Evolutionary conservation across 2,113 vertebrate species (phyloP).

Genomic region (Myrmecobius fasciatus): DNA sequence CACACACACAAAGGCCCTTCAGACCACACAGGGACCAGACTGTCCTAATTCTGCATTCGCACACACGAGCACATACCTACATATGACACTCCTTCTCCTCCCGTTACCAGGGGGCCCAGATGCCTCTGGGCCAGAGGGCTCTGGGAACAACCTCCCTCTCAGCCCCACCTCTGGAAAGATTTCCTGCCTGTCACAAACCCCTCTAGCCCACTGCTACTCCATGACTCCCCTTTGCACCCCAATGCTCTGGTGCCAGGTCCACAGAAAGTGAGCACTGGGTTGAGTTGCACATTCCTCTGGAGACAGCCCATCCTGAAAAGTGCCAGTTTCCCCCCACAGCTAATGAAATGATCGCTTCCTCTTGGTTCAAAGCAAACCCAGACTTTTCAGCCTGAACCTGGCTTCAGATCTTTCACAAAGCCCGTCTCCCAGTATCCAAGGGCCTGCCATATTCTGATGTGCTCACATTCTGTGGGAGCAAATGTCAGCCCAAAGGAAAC

Average conservation of each 20-base stretch:
- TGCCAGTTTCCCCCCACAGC: constrained; percentile 61
- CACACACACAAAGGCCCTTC: constrained; percentile 92
- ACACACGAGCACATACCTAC: constrained; percentile 81
- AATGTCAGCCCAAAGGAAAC: fast-evolving
- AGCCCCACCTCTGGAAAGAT: background rate
- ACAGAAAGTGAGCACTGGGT: constrained; percentile 15
- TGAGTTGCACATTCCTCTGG: constrained; percentile 41
- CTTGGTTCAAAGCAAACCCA: background rate
- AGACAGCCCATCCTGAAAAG: constrained; percentile 65
- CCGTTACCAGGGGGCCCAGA: constrained; percentile 69
- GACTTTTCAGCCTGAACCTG: fast-evolving
- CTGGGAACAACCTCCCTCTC: constrained; percentile 1
- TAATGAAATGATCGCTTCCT: constrained; percentile 55
- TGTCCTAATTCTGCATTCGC: constrained; percentile 88
- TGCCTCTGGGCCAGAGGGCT: constrained; percentile 75
- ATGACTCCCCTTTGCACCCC: background rate
- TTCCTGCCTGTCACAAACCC: background rate
- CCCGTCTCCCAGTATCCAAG: background rate
- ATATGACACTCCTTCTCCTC: constrained; percentile 73
- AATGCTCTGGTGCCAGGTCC: constrained; percentile 32
- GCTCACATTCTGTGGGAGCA: background rate
- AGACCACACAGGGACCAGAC: constrained; percentile 95
- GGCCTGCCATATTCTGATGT: fast-evolving
- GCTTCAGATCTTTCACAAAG: fast-evolving
- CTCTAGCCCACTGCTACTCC: background rate